A percentile compares a stretch with the other conserved stretches of the same genome.
Evolutionary conservation across 2,888 invertebrate species (phyloP).

Genomic region (Stenchaetothrips biformis): DNA sequence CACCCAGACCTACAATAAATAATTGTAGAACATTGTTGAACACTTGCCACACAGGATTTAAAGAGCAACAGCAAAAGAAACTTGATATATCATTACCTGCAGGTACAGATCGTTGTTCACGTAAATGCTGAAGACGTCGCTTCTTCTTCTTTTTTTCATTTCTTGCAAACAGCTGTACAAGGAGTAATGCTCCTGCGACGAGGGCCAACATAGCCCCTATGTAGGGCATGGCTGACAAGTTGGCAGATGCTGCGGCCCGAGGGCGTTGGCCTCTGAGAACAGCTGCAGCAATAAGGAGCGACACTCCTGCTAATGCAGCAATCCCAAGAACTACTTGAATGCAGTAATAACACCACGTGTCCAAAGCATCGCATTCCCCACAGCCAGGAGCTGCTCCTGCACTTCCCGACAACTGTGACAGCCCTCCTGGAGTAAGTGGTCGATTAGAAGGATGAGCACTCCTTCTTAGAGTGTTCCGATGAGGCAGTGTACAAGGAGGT

Average conservation of each 20-base stretch:
- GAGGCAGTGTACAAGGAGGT: not conserved
- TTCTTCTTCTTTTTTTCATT: conserved; percentile 17
- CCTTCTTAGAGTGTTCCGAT: not conserved
- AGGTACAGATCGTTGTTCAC: not conserved
- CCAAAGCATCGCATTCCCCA: not conserved
- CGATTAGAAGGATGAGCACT: not conserved
- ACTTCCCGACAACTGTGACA: not conserved
- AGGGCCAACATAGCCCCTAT: not conserved
- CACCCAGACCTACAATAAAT: not conserved
- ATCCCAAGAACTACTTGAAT: not conserved
- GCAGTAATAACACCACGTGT: conserved; percentile 9
- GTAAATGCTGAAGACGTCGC: not conserved
- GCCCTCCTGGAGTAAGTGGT: not conserved
- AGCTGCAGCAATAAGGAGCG: not conserved
- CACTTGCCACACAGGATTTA: not conserved
- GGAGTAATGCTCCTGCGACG: not conserved
- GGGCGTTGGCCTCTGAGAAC: not conserved
- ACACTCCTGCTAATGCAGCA: not conserved
- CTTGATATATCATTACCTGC: not conserved
- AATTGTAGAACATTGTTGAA: too few relatives aligned
- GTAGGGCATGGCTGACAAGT: conserved; percentile 2
- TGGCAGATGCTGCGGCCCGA: not conserved
- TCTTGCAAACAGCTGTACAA: not conserved
- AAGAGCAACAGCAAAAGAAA: not conserved
- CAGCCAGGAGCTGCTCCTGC: not conserved